A percentile compares a stretch with the other conserved stretches of the same genome.
phyloP scores from a whole-genome alignment of 1,140 invertebrate species.

The Cotesia glomerata region DNA sequence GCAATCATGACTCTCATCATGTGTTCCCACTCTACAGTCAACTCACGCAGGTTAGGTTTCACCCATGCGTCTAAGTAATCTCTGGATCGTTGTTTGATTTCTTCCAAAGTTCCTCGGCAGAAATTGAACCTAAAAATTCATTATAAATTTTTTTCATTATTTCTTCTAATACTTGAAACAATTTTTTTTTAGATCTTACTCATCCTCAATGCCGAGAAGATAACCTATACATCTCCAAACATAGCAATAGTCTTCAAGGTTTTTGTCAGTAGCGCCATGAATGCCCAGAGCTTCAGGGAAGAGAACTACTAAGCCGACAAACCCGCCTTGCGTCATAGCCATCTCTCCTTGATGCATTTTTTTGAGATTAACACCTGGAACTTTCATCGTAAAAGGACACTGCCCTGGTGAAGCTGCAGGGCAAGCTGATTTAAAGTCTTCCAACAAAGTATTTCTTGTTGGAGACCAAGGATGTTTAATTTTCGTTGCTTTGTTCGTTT shows the following conservation, averaged over 20 bases:
- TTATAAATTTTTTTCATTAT: not conserved
- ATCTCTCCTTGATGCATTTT: conserved; percentile 75
- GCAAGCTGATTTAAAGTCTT: conserved; percentile 40
- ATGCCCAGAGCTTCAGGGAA: conserved; percentile 72
- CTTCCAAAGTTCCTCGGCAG: conserved; percentile 60
- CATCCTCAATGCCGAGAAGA: conserved; percentile 80
- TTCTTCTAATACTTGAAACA: not conserved
- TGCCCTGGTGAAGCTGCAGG: conserved; percentile 37
- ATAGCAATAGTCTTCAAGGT: conserved; percentile 77
- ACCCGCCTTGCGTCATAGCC: conserved; percentile 79
- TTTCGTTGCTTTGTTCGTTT: conserved; percentile 35
- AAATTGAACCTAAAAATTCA: conserved; percentile 40
- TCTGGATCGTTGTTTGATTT: conserved; percentile 48
- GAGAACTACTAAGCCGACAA: conserved; percentile 75
- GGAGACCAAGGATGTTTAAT: conserved; percentile 62
- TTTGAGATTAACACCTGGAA: conserved; percentile 60
- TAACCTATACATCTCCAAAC: conserved; percentile 82
- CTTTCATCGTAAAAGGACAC: conserved; percentile 54
- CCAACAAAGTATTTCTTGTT: conserved; percentile 32
- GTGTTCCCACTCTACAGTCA: conserved; percentile 58
- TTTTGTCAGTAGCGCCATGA: conserved; percentile 61
- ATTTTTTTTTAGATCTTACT: conserved; percentile 55
- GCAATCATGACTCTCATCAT: conserved; percentile 55
- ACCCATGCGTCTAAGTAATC: conserved; percentile 53
- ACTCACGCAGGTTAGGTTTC: conserved; percentile 53